Conservation (phyloP, 2,113 vertebrate genomes). For the Hippocampus mohnikei region DNA sequence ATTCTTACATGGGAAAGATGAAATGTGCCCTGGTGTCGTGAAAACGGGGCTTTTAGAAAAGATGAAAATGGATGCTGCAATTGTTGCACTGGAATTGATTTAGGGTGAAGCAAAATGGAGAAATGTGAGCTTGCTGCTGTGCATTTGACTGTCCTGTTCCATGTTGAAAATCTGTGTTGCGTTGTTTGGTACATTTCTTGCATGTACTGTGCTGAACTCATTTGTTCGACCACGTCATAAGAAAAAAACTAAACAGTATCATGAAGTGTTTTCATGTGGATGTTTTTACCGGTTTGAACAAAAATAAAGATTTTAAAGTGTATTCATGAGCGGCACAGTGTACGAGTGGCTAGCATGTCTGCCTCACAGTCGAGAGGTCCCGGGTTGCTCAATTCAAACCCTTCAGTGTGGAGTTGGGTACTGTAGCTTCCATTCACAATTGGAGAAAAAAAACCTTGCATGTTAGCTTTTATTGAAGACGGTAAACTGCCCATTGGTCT, state of each 20-base stretch:
- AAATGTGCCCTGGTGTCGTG: not conserved
- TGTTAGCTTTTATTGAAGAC: too few relatives aligned
- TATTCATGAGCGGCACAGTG: too few relatives aligned
- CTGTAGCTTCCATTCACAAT: too few relatives aligned
- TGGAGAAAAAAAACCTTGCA: too few relatives aligned
- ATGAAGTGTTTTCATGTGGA: not conserved
- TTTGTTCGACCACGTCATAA: not conserved
- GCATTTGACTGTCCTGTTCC: constrained; percentile 19
- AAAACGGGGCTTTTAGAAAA: not conserved
- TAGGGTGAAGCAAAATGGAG: not conserved
- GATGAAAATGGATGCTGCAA: not conserved
- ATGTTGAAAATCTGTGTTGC: constrained; percentile 22
- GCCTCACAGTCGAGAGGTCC: too few relatives aligned
- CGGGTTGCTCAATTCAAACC: too few relatives aligned
- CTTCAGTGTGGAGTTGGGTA: too few relatives aligned
- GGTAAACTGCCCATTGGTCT: too few relatives aligned
- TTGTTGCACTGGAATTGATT: not conserved
- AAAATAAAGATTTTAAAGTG: too few relatives aligned
- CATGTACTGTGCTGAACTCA: not conserved
- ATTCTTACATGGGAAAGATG: not conserved
- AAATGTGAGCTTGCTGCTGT: constrained; percentile 13
- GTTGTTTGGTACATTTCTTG: constrained; percentile 36
- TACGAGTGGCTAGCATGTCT: too few relatives aligned
- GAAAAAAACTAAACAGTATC: not conserved
- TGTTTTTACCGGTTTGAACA: not conserved